Evolutionary conservation across 2,113 vertebrate genomes (phyloP), one percentile per base, ranked within the genome.

Genomic region (Trichechus manatus): DNA sequence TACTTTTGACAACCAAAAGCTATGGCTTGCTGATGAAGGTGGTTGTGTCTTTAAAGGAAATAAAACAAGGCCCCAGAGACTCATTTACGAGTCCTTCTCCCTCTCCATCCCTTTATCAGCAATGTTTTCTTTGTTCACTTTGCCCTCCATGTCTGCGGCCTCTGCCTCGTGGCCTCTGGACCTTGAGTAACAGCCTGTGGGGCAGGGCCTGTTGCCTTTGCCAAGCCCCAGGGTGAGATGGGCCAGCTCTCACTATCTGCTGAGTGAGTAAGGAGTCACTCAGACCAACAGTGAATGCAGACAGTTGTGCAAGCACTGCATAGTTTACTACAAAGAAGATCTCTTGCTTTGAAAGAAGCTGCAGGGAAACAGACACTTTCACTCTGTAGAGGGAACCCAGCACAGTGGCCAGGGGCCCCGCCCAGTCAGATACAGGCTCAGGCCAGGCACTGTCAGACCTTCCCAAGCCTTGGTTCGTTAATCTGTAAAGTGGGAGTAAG

Each of bases 11-110:
- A 25, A 36, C 31, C 15, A 31, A 29, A 47, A 77, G 29, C 9
- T 23, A 1, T 9, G 0, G 39, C 7, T 2, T 50, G 83, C 68
- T 78, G 53, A 61, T 74, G 66, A 31, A 50, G 50, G 5, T 9
- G 4, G 5, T 19, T 70, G 6, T 66, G 31, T 70, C 33, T 42
- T 66, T 75, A 82, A 75, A 84, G 61, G 64, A 47, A 66, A 25
- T 20, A 23, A 81, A 74, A 22, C 25, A 33, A 56, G 56, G 53
- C 17, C 68, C 11, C 14, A 20, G 29, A 83, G 42, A 36, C 23
- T 31, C 0, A 6, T 9, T 2, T 59, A n/a, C n/a, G 27, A 0
- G 20, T 14, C n/a, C 10, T 22, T 2, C 11, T 61, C 6, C 0
- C 31, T 31, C 59, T 15, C 27, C 1, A 2, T 36, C 74, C 66